phyloP scores from a whole-genome alignment of 2,113 vertebrate genomes.

The Leiothrix lutea region DNA sequence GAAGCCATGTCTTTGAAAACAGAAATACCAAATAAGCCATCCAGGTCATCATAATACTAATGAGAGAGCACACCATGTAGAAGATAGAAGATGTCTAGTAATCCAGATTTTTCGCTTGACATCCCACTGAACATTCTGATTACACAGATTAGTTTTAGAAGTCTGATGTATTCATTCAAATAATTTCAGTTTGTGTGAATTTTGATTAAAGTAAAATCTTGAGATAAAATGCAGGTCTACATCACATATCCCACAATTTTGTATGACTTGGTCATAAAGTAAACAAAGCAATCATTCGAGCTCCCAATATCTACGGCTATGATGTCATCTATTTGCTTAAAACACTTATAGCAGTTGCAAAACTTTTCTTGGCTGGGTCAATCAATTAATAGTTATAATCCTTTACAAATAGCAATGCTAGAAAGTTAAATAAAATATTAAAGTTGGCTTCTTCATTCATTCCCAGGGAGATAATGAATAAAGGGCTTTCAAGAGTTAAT shows the following conservation, averaged over 20 bases:
- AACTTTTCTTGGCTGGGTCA: background rate
- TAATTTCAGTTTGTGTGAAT: background rate
- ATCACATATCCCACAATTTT: background rate
- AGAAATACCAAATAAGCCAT: background rate
- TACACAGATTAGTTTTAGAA: background rate
- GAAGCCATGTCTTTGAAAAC: background rate
- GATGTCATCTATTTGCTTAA: background rate
- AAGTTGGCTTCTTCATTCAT: background rate
- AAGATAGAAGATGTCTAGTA: background rate
- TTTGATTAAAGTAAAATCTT: background rate
- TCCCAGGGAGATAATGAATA: background rate
- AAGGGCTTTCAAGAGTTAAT: constrained; percentile 16
- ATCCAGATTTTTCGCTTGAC: background rate
- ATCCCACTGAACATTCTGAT: background rate
- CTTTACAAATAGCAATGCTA: background rate
- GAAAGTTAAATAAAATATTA: background rate
- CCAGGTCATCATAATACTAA: background rate
- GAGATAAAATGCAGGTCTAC: background rate
- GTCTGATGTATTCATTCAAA: background rate
- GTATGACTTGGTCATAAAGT: background rate
- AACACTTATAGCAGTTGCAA: background rate
- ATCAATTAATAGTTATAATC: background rate
- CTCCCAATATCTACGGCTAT: background rate
- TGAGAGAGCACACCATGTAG: background rate
- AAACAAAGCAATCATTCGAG: background rate